Percentiles rank a stretch among this genome's conserved stretches.
These are phyloP conservation scores for Drosophila ezoana DNA, from an alignment of 2,888 invertebrate genomes.

Conservation along the genomic window DNA sequence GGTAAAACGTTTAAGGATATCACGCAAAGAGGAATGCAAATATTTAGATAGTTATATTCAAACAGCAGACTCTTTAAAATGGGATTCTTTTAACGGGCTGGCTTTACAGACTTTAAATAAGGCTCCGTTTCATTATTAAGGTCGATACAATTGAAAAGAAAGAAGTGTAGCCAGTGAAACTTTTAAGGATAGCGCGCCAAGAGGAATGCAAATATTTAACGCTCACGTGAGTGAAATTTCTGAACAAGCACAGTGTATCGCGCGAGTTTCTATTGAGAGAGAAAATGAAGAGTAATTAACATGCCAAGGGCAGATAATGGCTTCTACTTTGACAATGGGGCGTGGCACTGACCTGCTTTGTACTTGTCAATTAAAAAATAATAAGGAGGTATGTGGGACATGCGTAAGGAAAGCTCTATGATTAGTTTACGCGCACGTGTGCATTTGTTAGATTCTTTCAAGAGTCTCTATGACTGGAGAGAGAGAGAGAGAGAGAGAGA, in stretches of 20 bases:
- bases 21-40: too few species aligned
- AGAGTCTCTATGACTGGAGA: not conserved
- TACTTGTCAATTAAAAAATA: constrained; percentile 20
- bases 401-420: constrained; percentile 6
- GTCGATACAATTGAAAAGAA: too few species aligned
- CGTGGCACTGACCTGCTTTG: constrained; percentile 8
- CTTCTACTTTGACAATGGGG: not conserved
- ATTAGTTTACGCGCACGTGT: constrained; percentile 2
- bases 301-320: not conserved
- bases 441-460: constrained; percentile 1
- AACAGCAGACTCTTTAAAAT: too few species aligned
- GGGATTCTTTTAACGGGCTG: too few species aligned
- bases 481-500: not conserved
- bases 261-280: not conserved
- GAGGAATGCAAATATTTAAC: not conserved
- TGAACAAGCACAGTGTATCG: too few species aligned
- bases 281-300: not conserved
- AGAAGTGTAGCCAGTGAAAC: not conserved
- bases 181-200: not conserved
- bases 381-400: not conserved
- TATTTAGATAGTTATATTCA: too few species aligned
- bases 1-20: too few species aligned
- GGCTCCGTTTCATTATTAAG: too few species aligned
- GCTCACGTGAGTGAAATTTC: rapidly evolving
- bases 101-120: too few species aligned